Percentiles rank a stretch among this genome's conserved stretches.
These are phyloP conservation scores for Parazoanthus darwini DNA, from an alignment of 92 coral and sea anemone genomes.

Conservation along the genomic window DNA sequence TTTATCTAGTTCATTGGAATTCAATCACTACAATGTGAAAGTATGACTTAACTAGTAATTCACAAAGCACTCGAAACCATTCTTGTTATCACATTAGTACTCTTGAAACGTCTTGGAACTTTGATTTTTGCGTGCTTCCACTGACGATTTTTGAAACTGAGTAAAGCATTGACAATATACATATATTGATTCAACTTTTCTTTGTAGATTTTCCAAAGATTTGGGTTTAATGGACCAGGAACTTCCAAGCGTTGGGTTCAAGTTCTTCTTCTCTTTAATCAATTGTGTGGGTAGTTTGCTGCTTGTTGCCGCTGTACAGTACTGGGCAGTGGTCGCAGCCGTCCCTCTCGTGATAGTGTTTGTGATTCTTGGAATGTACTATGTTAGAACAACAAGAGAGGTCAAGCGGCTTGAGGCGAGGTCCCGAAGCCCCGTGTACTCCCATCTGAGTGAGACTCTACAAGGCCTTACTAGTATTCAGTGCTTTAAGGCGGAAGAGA, in stretches of 20 bases:
- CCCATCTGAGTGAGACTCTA: slow-evolving; percentile 53
- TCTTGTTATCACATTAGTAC: no score
- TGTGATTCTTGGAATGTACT: slow-evolving; percentile 34
- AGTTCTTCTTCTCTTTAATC: slow-evolving; percentile 31
- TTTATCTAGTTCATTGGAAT: no score
- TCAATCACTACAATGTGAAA: no score
- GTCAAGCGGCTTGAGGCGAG: slow-evolving; percentile 40
- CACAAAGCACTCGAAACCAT: no score
- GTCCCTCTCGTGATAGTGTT: slow-evolving; percentile 30
- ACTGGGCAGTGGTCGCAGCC: slow-evolving; percentile 26
- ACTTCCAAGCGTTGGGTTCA: slow-evolving; percentile 32
- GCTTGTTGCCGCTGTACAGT: slow-evolving; percentile 39
- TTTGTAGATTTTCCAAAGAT: slow-evolving; percentile 29
- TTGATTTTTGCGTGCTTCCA: neutral
- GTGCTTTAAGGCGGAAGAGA: slow-evolving; percentile 47
- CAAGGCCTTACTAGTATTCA: slow-evolving; percentile 59
- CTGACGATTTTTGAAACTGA: neutral
- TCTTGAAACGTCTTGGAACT: neutral
- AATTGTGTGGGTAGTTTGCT: slow-evolving; percentile 31
- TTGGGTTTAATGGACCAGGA: slow-evolving; percentile 36
- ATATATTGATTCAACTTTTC: neutral
- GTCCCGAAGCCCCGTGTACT: slow-evolving; percentile 51
- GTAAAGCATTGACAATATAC: neutral
- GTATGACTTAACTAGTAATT: no score
- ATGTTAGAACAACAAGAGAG: slow-evolving; percentile 38